Base-by-base conservation (phyloP, 2,888 invertebrate species). In the Pedicia rivosa region DNA sequence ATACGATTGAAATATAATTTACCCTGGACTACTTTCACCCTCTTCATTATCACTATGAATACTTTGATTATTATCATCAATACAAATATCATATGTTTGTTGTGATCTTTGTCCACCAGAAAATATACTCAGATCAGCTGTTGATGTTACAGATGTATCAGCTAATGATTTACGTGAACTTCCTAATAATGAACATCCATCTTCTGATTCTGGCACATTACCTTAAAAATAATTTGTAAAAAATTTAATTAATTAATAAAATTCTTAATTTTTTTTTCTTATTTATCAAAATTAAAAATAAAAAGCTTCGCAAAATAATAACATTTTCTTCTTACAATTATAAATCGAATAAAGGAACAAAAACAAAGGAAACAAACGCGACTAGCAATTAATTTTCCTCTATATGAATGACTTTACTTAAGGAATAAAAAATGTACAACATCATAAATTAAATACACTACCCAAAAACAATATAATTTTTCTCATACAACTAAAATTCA, bases 71-170 rank as follows among this genome's bases (percentile, higher is more conserved):
- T 16, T 32, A 43, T 48, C 45, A 32, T 46, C 44, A 5, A 40
- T 35, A 35, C 43, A 43, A 13, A 44, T 45, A 35, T 46, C 47
- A 37, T 39, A 43, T 5, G 39, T 35, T 27, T 45, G 46, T 35
- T 46, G 46, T n/a, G 46, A 46, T 33, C 44, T 33, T 41, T 46
- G 46, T n/a, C 46, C 78, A 49, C 74, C 73, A 14, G 78, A 79
- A 62, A 83, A 79, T 44, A 82, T 79, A 47, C 80, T 80, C 40
- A 83, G 65, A 56, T 83, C 82, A 1, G 83, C 82, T 1, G 83
- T 83, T 35, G 82, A 83, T 20, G 83, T 84, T 36, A 83, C 79
- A 48, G 81, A 81, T 15, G 83, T 84, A 54, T 82, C 83, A 13
- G 83, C 82, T 41, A 84, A 64, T 35, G 83, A 84, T 37, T 80